Conservation (phyloP, 2,888 invertebrate species). For the Chrysodeixis includens region DNA sequence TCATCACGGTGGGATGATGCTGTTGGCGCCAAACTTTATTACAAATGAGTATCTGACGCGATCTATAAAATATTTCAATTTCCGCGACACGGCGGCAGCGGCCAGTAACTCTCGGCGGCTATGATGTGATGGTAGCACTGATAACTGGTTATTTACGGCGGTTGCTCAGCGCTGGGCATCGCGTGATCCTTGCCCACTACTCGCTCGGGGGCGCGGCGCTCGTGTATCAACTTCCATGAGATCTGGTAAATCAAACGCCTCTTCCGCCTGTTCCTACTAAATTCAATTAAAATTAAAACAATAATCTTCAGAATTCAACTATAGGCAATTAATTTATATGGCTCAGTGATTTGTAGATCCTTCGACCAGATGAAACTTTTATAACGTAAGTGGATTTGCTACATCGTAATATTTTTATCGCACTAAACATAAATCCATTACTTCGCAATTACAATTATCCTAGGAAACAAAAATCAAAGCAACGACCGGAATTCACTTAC, state of each 20-base stretch:
- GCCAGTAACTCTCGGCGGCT: conserved; percentile 12
- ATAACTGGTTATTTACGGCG: conserved; percentile 37
- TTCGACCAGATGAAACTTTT: too few species aligned
- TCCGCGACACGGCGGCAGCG: conserved; percentile 18
- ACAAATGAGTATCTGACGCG: neutral
- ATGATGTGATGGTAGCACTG: conserved; percentile 21
- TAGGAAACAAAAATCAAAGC: too few species aligned
- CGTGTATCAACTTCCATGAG: conserved; percentile 30
- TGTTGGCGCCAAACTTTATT: neutral
- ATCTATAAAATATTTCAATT: conserved; percentile 25
- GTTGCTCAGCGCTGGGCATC: conserved; percentile 14
- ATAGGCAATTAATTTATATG: too few species aligned
- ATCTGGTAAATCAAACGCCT: conserved; percentile 31
- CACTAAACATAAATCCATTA: too few species aligned
- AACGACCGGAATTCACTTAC: too few species aligned
- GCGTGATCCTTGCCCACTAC: conserved; percentile 42
- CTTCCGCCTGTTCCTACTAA: conserved; percentile 33
- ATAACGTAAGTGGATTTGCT: too few species aligned
- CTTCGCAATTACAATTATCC: too few species aligned
- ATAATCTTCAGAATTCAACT: neutral
- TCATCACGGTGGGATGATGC: neutral
- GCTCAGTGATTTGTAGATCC: too few species aligned
- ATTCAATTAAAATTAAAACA: neutral
- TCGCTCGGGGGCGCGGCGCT: conserved; percentile 11
- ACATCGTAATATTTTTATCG: too few species aligned